These are phyloP conservation scores for Chiridota heheva DNA, from an alignment of 35 echinoderm and acorn worm genomes.

Conservation along the genomic window DNA sequence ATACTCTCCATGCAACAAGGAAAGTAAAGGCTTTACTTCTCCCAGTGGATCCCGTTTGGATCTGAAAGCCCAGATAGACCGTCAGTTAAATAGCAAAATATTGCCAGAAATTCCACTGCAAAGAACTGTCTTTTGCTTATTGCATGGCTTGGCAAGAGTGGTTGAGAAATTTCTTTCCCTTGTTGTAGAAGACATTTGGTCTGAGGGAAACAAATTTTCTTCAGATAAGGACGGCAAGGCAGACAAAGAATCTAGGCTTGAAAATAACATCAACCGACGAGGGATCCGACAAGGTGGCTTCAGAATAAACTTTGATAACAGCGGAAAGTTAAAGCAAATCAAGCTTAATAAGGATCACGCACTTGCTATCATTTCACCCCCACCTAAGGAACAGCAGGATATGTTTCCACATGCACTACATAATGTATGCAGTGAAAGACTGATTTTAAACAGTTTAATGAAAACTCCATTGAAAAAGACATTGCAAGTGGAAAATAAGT, in stretches of 20 bases:
- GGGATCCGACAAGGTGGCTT: slow-evolving; percentile 68
- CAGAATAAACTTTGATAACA: slow-evolving; percentile 47
- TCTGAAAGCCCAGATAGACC: background rate
- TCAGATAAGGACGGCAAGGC: background rate
- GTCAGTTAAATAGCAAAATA: background rate
- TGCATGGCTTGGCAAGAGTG: slow-evolving; percentile 13
- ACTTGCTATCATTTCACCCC: slow-evolving; percentile 22
- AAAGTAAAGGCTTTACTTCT: slow-evolving; percentile 21
- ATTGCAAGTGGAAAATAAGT: background rate
- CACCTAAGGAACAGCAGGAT: background rate
- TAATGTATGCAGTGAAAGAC: slow-evolving; percentile 26
- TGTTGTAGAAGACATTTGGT: slow-evolving; percentile 15
- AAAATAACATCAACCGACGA: slow-evolving; percentile 53
- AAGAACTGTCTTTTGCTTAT: slow-evolving; percentile 7
- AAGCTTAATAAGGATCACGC: slow-evolving; percentile 63
- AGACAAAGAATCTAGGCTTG: background rate
- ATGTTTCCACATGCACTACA: slow-evolving; percentile 50
- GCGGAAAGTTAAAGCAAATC: slow-evolving; percentile 45
- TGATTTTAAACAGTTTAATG: background rate
- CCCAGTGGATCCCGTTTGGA: background rate
- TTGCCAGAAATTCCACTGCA: background rate
- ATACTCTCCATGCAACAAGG: background rate
- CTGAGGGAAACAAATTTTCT: background rate
- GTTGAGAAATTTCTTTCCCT: background rate
- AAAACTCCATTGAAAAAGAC: background rate